Base-by-base conservation (phyloP, 2,888 invertebrate genomes). In the Oxyscelio sp. region DNA sequence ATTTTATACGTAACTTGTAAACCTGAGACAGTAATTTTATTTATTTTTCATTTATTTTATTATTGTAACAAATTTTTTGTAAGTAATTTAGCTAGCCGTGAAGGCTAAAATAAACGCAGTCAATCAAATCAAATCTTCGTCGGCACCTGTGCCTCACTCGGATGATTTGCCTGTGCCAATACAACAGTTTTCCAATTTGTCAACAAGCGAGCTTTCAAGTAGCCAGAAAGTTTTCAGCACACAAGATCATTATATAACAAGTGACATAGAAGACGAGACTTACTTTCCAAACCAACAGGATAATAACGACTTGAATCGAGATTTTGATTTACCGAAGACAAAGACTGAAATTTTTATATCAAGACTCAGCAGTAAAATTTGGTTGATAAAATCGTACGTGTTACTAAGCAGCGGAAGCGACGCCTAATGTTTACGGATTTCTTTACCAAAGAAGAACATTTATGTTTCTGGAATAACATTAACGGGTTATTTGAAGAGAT, bases 301-400 rank as follows among this genome's bases (percentile, higher is more conserved):
- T 19, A 19, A 43, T 3, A 54, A 74, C 22, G 63, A 74, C 11
- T 54, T 74, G 24, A 17, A 54, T 0, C 58, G 63, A 38, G 63
- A 63, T 31, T n/a, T n/a, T n/a, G n/a, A n/a, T n/a, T n/a, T n/a
- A n/a, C n/a, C n/a, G n/a, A n/a, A n/a, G n/a, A n/a, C 45, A 6
- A 59, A 84, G 78, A 78, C 84, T 21, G 74, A 89, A 70, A 66
- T 89, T 71, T 74, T 87, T 19, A 85, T 82, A 13, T 88, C 87
- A 22, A 75, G 86, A 24, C 75, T 87, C 22, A 82, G n/a, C n/a
- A n/a, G n/a, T n/a, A n/a, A n/a, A n/a, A n/a, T n/a, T n/a, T n/a
- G n/a, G n/a, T n/a, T n/a, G n/a, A n/a, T n/a, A n/a, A n/a, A n/a
- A n/a, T n/a, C n/a, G n/a, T n/a, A n/a, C n/a, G n/a, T n/a, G 86